Evolutionary conservation across 2,113 vertebrate genomes (phyloP).

Genomic region (Silurus meridionalis): DNA sequence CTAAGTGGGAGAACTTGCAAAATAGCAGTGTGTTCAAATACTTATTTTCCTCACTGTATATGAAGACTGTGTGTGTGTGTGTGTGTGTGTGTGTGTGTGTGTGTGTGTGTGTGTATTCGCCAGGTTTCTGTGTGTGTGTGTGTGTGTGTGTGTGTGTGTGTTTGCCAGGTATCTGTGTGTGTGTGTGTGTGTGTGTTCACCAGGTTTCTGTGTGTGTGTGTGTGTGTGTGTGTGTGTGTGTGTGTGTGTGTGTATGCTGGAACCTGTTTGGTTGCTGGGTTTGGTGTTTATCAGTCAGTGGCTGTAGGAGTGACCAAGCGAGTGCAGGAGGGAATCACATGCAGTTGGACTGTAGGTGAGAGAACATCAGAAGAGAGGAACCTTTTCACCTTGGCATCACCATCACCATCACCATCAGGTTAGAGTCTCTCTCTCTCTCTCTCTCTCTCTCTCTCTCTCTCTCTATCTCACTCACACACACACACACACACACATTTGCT

Average conservation of each 20-base stretch:
- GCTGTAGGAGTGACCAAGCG: conserved; percentile 49
- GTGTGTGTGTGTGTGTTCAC: too few species aligned
- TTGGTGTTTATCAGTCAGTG: conserved; percentile 58
- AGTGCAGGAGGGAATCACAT: conserved; percentile 43
- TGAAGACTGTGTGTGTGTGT: too few species aligned
- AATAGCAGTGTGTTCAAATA: too few species aligned
- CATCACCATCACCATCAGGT: conserved; percentile 52
- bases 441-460: background rate
- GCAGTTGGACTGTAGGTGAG: conserved; percentile 43
- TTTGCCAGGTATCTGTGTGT: background rate
- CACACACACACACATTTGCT: background rate
- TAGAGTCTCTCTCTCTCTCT: conserved; percentile 40
- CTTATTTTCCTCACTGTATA: too few species aligned
- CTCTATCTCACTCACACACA: background rate
- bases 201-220: conserved; percentile 19
- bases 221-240: conserved; percentile 29
- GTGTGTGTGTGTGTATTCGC: too few species aligned
- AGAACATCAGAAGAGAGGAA: conserved; percentile 43
- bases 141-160: background rate
- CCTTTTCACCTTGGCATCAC: background rate
- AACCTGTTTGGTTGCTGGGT: conserved; percentile 70
- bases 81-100: too few species aligned
- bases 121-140: conserved; percentile 40
- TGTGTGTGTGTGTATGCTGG: conserved; percentile 46
- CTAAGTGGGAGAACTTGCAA: too few species aligned